Percentiles rank a stretch among this genome's conserved stretches.
These are phyloP conservation scores for Amblyornis subalaris DNA, from an alignment of 2,113 vertebrate genomes.

Conservation along the genomic window DNA sequence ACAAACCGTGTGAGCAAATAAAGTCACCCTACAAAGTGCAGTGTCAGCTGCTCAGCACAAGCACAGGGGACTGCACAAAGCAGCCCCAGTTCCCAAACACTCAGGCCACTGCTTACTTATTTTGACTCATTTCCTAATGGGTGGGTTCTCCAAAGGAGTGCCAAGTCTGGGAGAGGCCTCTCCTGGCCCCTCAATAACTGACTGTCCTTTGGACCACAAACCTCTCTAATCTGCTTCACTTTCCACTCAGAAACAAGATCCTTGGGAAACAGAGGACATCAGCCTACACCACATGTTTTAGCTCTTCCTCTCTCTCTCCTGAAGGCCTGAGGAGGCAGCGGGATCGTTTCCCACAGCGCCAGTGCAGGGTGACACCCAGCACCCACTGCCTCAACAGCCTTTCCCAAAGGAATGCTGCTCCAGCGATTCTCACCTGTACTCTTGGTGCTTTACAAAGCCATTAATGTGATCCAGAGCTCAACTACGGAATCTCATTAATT, in stretches of 20 bases:
- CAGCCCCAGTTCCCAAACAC: neutral
- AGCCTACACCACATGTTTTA: neutral
- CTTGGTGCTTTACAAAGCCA: neutral
- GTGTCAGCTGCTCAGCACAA: neutral
- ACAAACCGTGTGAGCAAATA: accelerated
- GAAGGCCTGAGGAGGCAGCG: accelerated
- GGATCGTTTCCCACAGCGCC: neutral
- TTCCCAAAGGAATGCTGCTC: neutral
- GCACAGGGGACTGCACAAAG: neutral
- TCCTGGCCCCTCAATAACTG: neutral
- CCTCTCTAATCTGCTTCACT: neutral
- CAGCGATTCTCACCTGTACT: neutral
- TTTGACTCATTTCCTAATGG: neutral
- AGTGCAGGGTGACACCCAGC: neutral
- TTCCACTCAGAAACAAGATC: neutral
- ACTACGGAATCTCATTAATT: neutral
- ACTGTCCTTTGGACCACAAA: accelerated
- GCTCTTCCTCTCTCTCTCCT: neutral
- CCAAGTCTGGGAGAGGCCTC: neutral
- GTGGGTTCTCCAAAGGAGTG: neutral
- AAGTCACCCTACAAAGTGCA: accelerated
- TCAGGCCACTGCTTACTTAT: too few relatives aligned
- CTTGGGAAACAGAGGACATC: neutral
- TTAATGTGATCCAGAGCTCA: neutral
- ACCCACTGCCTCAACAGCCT: neutral